Base-by-base conservation (phyloP, 2,888 invertebrate species). In the Cephalotes varians region DNA sequence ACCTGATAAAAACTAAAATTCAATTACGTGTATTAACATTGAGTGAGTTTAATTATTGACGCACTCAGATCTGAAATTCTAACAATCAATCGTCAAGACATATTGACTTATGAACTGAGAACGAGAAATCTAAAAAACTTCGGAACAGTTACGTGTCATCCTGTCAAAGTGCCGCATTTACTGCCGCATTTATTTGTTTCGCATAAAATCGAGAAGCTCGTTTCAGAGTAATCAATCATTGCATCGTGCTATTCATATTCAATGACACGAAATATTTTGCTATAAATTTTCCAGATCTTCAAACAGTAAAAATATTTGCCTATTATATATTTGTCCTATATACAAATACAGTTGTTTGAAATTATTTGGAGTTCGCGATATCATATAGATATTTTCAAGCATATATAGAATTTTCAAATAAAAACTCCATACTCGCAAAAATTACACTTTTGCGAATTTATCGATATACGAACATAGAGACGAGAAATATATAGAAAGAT, bases 391-490 rank as follows among this genome's bases (percentile, higher is more conserved):
- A 28, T 56, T 72, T 72, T 73, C 31, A 44, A 58, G 40, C 21
- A 37, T 15, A 37, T n/a, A 54, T 54, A 40, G 2, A 40, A 40
- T 10, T 2, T 40, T 40, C 40, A 40, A 40, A 40, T 9, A 37
- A 37, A 18, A 72, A 10, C 4, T 37, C 0, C 40, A 15, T 37
- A 12, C 18, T 71, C 7, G 37, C 28, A n/a, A 56, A 72, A 15
- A 72, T 72, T 58, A 58, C 9, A 44, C n/a, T 73, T 44, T 40
- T 44, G 15, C 58, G 10, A 73, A 73, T 58, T 56, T 44, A n/a
- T 28, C 28, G 10, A 40, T n/a, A n/a, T n/a, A 1, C 12, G 4
- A n/a, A 49, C 7, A 15, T 21, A 31, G 15, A 69, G 4, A 51
- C 49, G 12, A n/a, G 6, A 69, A 51, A 69, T 12, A n/a, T 31